Evolutionary conservation across 2,113 vertebrate genomes (phyloP).

Genomic region (Notothenia rossii): DNA sequence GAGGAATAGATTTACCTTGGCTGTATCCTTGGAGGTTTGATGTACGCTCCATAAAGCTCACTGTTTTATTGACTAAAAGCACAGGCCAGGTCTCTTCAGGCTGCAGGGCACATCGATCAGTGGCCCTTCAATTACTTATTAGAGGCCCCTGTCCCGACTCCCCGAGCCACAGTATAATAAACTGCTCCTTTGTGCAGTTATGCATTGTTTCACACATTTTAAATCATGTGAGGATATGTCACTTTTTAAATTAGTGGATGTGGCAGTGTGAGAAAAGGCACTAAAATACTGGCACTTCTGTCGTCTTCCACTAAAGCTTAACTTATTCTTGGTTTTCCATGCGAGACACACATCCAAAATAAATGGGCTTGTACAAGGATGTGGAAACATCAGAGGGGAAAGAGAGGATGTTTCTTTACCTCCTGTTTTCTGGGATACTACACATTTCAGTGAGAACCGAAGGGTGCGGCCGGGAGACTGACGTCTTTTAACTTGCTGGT

Average conservation of each 20-base stretch:
- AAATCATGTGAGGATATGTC: background rate
- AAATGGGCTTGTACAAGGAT: constrained; percentile 18
- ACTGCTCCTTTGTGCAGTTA: background rate
- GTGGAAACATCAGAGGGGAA: constrained; percentile 29
- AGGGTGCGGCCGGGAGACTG: constrained; percentile 5
- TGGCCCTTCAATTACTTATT: constrained; percentile 57
- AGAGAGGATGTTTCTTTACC: constrained; percentile 40
- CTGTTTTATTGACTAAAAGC: constrained; percentile 59
- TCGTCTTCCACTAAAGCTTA: background rate
- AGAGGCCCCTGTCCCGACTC: constrained; percentile 2
- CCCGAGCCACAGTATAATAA: constrained; percentile 21
- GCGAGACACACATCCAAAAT: constrained; percentile 10
- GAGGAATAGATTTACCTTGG: constrained; percentile 33
- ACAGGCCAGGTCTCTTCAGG: constrained; percentile 39
- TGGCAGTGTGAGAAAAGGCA: background rate
- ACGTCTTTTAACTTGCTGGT: constrained; percentile 5
- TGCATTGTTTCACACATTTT: background rate
- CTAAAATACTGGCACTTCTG: background rate
- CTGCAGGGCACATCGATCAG: constrained; percentile 60
- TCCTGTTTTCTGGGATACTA: constrained; percentile 21
- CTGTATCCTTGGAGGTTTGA: constrained; percentile 43
- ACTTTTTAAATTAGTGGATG: background rate
- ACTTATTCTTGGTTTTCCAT: constrained; percentile 24
- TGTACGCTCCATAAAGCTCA: constrained; percentile 49
- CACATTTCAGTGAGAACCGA: background rate